Base-by-base conservation (phyloP, 2,797 vertebrate species). In the Platyrinchus mystaceus region DNA sequence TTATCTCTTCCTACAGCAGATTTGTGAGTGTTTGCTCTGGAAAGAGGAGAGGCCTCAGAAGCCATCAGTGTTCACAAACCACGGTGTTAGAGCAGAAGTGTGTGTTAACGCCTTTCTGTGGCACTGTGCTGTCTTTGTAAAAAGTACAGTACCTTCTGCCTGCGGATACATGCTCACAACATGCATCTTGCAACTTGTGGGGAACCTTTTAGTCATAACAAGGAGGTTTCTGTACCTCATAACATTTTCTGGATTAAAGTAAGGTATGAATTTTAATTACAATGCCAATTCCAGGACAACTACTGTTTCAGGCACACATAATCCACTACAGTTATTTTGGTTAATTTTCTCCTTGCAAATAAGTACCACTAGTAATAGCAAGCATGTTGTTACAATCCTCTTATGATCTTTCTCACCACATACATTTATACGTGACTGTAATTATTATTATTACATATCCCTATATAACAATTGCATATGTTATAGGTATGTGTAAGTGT, bases 1-100 rank as follows among this genome's bases (percentile, higher is more conserved):
- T 95, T 94, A 62, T 80, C 94, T 86, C 66, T 80, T 87, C 39
- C 74, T 71, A 64, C 26, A 49, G 71, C 46, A 87, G 76, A 84
- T 88, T 47, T 75, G 71, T 74, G 71, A 85, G 84, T 39, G 70
- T 39, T 85, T 19, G 9, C 62, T 69, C 39, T 81, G 58, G 43
- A 56, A 70, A 77, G 43, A 85, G 44, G 20, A 64, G 50, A 83
- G 46, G 39, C 53, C 63, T 89, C 78, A 92, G 77, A 81, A 90
- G 58, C 46, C 9, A 1, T 32, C 69, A 46, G 3, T 17, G 58
- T n/a, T 90, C 79, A 55, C 43, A 87, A 87, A 80, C 90, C 79
- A 90, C 84, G 78, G 12, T 4, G 68, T 47, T 37, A 68, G 44
- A 89, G 71, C 46, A 75, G 66, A 87, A 84, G 39, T 24, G 34